These are phyloP conservation scores for Sesia bembeciformis DNA, from an alignment of 2,888 invertebrate species.

Conservation along the genomic window DNA sequence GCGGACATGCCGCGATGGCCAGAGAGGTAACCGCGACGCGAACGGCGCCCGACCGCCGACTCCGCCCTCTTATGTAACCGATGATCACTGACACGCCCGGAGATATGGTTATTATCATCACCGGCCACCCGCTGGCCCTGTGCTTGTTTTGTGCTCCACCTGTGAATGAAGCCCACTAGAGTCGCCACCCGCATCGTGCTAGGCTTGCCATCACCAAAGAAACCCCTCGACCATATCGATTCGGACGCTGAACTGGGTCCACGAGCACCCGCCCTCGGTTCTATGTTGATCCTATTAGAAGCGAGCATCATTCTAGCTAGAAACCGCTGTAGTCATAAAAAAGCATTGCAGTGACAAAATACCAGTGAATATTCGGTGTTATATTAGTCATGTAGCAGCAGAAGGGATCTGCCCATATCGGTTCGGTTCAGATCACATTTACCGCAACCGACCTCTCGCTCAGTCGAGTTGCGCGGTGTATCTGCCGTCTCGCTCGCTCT, in stretches of 20 bases:
- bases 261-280: conserved; percentile 4
- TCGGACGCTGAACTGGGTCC: not conserved
- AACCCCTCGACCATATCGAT: not conserved
- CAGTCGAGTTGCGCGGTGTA: conserved; percentile 23
- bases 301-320: not conserved
- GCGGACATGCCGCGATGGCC: conserved; percentile 82
- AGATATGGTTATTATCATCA: conserved; percentile 27
- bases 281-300: conserved; percentile 3
- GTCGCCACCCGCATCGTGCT: conserved; percentile 6
- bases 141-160: conserved; percentile 8
- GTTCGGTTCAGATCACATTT: conserved; percentile 17
- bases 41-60: conserved; percentile 37
- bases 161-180: conserved; percentile 4
- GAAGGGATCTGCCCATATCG: conserved; percentile 8
- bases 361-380: conserved; percentile 15
- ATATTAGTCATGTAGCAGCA: conserved; percentile 12
- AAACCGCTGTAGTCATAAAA: not conserved
- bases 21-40: conserved; percentile 76
- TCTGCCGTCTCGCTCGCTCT: conserved; percentile 35
- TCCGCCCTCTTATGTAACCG: conserved; percentile 46
- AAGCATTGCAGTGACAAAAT: conserved; percentile 4
- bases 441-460: conserved; percentile 53
- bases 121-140: conserved; percentile 7
- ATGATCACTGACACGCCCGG: conserved; percentile 42
- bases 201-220: not conserved